Percentiles rank a stretch among this genome's conserved stretches.
phyloP scores from a whole-genome alignment of 2,113 vertebrate genomes.

The Burhinus oedicnemus region DNA sequence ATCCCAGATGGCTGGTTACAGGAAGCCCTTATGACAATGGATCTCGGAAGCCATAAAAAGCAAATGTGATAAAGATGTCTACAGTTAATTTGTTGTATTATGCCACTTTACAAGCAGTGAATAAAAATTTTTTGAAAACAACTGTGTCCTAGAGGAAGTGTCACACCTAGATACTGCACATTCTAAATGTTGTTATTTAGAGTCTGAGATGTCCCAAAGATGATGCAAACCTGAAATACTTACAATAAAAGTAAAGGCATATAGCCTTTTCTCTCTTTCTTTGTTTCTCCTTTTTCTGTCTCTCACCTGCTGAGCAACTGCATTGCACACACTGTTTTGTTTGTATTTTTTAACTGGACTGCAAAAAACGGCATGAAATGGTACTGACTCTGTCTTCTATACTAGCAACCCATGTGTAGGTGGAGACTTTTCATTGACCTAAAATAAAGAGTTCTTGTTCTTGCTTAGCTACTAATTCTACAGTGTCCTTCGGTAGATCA shows the following conservation, averaged over 20 bases:
- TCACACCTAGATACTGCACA: neutral
- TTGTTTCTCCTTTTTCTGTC: neutral
- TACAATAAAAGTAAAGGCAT: constrained; percentile 42
- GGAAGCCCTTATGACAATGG: neutral
- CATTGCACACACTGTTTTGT: neutral
- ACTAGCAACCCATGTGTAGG: neutral
- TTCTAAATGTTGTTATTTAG: neutral
- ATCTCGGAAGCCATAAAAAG: neutral
- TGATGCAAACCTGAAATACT: neutral
- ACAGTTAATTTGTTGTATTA: constrained; percentile 25
- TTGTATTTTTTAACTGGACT: neutral
- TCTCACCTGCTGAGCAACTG: neutral
- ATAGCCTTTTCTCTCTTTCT: neutral
- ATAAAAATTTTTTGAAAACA: constrained; percentile 57
- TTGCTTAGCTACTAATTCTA: neutral
- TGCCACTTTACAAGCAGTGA: neutral
- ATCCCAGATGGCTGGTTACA: constrained; percentile 15
- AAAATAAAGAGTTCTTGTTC: neutral
- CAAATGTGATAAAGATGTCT: neutral
- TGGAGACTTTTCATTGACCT: neutral
- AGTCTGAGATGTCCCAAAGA: neutral
- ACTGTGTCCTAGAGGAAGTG: neutral
- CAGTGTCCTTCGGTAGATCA: neutral
- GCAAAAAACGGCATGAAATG: neutral
- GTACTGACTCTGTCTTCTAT: neutral